Evolutionary conservation across 2,888 invertebrate genomes (phyloP), one percentile per base, ranked within the genome.

Genomic region (Luperina testacea): DNA sequence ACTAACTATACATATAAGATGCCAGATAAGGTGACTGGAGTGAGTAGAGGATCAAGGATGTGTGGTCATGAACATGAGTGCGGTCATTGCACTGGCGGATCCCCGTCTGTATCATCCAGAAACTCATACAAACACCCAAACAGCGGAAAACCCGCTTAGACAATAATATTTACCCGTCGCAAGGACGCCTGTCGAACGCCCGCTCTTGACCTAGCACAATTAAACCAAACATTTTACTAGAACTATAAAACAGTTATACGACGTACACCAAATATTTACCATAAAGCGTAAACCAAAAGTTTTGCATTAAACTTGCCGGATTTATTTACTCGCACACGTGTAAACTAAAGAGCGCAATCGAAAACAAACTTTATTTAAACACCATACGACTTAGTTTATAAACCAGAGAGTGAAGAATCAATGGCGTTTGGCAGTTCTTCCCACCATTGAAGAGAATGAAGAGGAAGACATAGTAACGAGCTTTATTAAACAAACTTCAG

Each of bases 241-340:
- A 96, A 95, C 96, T 96, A 96, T 97, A 96, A 96, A 97, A 96
- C 96, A 94, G 95, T 95, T 95, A 95, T 94, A 96, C 96, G 96
- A 95, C 95, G 95, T 95, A 95, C 94, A 96, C 96, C 95, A 97
- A 96, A 97, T 97, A 97, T 97, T 97, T 97, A 97, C 96, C 96
- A 96, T 96, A 96, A 96, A 96, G 95, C 96, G 96, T 96, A 96
- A 96, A 96, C 96, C 96, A 95, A 96, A 96, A 96, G 95, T 96
- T 96, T 96, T 96, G 96, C 96, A 96, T 96, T 96, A 95, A 96
- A 95, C 95, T 95, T 92, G 94, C 94, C 92, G 92, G 95, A 94
- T 96, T 96, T 96, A 96, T 96, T 96, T 96, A 96, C 95, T 93
- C 92, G 90, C 88, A 91, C 90, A 92, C 90, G 91, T 92, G 92